These are phyloP conservation scores for Urechis unicinctus DNA, from an alignment of 2,888 invertebrate genomes.

Conservation along the genomic window DNA sequence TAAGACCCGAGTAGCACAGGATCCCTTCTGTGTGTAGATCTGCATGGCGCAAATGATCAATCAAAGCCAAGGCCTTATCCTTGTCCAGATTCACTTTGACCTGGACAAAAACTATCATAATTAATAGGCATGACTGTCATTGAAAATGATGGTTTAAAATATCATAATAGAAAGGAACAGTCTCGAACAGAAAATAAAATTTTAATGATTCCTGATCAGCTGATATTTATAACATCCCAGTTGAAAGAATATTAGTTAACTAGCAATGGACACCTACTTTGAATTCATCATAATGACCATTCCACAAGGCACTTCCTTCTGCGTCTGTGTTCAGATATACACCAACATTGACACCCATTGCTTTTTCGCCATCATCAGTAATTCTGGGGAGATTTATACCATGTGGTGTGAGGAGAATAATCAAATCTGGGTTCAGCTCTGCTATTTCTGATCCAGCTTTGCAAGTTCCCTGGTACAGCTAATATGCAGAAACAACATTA, in stretches of 20 bases:
- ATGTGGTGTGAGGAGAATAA: conserved; percentile 10
- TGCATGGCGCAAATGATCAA: neutral
- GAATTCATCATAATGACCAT: conserved; percentile 7
- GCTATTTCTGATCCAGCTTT: conserved; percentile 4
- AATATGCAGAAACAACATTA: too few relatives aligned
- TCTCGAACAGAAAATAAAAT: too few relatives aligned
- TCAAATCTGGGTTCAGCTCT: conserved; percentile 5
- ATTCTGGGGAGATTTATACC: conserved; percentile 5
- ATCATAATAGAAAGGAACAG: too few relatives aligned
- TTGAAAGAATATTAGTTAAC: too few relatives aligned
- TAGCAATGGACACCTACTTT: too few relatives aligned
- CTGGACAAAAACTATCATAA: too few relatives aligned
- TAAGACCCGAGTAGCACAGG: neutral
- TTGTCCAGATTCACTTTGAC: neutral
- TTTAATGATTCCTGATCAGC: too few relatives aligned
- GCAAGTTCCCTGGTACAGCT: neutral
- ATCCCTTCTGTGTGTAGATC: conserved; percentile 5
- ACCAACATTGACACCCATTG: neutral
- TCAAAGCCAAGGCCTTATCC: neutral
- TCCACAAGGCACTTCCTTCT: conserved; percentile 6
- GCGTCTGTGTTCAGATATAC: conserved; percentile 7
- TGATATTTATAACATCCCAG: too few relatives aligned
- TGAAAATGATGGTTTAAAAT: too few relatives aligned
- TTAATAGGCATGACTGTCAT: too few relatives aligned
- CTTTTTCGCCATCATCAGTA: too few relatives aligned